Conservation (phyloP, 2,797 vertebrate genomes). For the Rhinophrynus dorsalis region DNA sequence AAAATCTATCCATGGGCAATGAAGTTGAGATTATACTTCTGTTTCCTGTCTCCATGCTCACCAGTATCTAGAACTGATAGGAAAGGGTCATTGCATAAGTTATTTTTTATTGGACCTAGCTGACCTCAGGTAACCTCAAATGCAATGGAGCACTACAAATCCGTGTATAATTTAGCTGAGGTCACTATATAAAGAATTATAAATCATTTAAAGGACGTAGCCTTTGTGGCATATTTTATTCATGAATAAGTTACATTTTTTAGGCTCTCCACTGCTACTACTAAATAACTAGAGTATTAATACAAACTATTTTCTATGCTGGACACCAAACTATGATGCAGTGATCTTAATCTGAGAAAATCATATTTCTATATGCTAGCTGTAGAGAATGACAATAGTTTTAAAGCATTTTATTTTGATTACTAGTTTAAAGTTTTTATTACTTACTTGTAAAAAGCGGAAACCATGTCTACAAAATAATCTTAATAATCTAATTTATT, state of each 20-base stretch:
- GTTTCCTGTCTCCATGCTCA: not conserved
- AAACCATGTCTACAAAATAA: too few species aligned
- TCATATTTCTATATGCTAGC: too few species aligned
- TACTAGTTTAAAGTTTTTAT: too few species aligned
- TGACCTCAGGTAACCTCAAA: slow-evolving; percentile 17
- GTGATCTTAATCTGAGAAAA: too few species aligned
- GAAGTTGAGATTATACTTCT: not conserved
- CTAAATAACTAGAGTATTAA: not conserved
- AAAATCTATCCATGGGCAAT: not conserved
- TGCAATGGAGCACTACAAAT: not conserved
- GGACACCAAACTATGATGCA: too few species aligned
- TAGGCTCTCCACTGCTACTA: not conserved
- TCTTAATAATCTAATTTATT: too few species aligned
- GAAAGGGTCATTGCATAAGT: slow-evolving; percentile 14
- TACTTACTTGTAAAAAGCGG: too few species aligned
- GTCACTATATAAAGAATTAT: slow-evolving; percentile 16
- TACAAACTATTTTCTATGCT: too few species aligned
- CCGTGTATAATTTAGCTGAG: slow-evolving; percentile 15
- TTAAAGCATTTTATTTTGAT: too few species aligned
- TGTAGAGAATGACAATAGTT: too few species aligned
- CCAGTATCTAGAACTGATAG: slow-evolving; percentile 11
- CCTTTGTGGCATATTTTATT: not conserved
- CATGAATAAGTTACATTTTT: not conserved
- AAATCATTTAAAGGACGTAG: slow-evolving; percentile 10
- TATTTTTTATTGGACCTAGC: not conserved